These are phyloP conservation scores for Brenthis hecate DNA, from an alignment of 2,888 invertebrate species.

Conservation along the genomic window DNA sequence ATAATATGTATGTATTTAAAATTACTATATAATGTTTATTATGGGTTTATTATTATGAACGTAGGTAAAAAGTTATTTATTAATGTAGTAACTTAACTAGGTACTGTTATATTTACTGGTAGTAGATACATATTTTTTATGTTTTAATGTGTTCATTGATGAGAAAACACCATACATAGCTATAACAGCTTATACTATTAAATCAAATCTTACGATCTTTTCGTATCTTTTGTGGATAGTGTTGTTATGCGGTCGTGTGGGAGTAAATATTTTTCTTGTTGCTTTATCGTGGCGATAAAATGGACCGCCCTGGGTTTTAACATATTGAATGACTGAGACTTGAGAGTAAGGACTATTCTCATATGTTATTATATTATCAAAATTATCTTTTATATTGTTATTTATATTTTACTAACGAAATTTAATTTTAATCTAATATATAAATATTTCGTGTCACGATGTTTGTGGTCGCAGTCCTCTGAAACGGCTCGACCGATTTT, in stretches of 20 bases:
- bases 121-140: constrained; percentile 3
- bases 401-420: no score
- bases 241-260: constrained; percentile 18
- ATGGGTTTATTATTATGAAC: no score
- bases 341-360: neutral
- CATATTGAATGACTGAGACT: constrained; percentile 16
- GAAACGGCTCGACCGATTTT: no score
- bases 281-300: constrained; percentile 33
- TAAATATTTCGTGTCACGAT: no score
- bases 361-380: constrained; percentile 4
- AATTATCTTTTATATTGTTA: constrained; percentile 1
- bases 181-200: constrained; percentile 22
- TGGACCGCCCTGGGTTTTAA: constrained; percentile 25
- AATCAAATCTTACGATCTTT: constrained; percentile 32
- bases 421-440: no score
- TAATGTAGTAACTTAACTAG: no score
- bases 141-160: constrained; percentile 18
- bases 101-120: neutral
- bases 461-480: no score
- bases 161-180: constrained; percentile 17
- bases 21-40: no score
- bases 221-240: constrained; percentile 29
- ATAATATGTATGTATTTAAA: no score
- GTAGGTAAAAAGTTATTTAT: no score
- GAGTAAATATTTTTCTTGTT: constrained; percentile 27